Evolutionary conservation across 2,113 vertebrate genomes (phyloP).

Genomic region (Miniopterus natalensis): DNA sequence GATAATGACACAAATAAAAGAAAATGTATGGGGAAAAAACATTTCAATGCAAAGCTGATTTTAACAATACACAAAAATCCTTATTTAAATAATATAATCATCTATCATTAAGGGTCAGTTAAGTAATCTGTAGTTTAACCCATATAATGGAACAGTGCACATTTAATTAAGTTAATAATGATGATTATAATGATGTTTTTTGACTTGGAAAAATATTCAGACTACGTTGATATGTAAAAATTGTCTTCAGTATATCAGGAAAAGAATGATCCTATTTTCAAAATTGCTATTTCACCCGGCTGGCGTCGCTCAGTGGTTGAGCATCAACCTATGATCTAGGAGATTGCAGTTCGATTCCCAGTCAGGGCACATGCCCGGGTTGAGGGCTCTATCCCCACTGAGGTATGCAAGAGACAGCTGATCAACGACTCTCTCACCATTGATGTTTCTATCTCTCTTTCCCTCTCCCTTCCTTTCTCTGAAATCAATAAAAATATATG

Average conservation of each 20-base stretch:
- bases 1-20: background rate
- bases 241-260: background rate
- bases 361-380: too few species aligned
- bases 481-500: too few species aligned
- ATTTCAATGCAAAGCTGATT: background rate
- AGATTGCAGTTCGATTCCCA: too few species aligned
- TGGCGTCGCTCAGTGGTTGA: too few species aligned
- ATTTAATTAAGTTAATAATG: background rate
- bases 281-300: background rate
- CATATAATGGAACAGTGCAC: background rate
- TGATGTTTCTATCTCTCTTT: too few species aligned
- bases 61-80: background rate
- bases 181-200: background rate
- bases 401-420: too few species aligned
- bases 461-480: too few species aligned
- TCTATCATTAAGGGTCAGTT: background rate
- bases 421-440: too few species aligned
- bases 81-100: background rate
- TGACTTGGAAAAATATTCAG: background rate
- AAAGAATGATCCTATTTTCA: background rate
- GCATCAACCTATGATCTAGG: too few species aligned
- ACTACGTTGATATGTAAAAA: background rate
- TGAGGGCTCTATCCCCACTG: too few species aligned
- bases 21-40: background rate
- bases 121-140: background rate